Conservation (phyloP, 2,888 invertebrate genomes). For the Eupithecia tripunctaria region DNA sequence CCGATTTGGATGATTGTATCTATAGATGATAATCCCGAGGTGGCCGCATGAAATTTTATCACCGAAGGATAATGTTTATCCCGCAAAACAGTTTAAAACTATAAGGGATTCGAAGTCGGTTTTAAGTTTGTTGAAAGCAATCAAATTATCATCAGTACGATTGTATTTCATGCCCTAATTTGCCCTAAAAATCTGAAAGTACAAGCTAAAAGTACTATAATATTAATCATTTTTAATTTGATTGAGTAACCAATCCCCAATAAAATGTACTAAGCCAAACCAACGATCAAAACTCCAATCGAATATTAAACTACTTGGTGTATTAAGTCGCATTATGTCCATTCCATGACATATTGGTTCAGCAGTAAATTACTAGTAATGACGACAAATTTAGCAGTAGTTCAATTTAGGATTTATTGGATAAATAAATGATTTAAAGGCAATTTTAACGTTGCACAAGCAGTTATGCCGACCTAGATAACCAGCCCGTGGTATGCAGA, state of each 20-base stretch:
- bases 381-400: conserved; percentile 39
- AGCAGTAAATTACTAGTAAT: conserved; percentile 36
- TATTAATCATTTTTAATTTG: not conserved
- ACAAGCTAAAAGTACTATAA: not conserved
- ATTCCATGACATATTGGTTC: conserved; percentile 43
- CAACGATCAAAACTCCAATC: not conserved
- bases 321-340: conserved; percentile 1
- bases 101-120: too few relatives aligned
- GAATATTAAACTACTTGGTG: not conserved
- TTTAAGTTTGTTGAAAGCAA: too few relatives aligned
- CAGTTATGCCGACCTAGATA: conserved; percentile 40
- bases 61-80: too few relatives aligned
- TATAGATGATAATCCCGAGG: too few relatives aligned
- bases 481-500: conserved; percentile 38
- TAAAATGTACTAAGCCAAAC: not conserved
- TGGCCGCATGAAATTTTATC: too few relatives aligned
- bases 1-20: too few relatives aligned
- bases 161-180: too few relatives aligned
- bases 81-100: too few relatives aligned
- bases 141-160: not conserved
- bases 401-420: conserved; percentile 38
- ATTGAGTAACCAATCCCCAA: not conserved
- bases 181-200: too few relatives aligned
- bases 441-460: conserved; percentile 39
- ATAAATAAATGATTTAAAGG: conserved; percentile 36